Evolutionary conservation across 2,797 vertebrate genomes (phyloP), one percentile per base, ranked within the genome.

Genomic region (Neosilurus mollespiculum): DNA sequence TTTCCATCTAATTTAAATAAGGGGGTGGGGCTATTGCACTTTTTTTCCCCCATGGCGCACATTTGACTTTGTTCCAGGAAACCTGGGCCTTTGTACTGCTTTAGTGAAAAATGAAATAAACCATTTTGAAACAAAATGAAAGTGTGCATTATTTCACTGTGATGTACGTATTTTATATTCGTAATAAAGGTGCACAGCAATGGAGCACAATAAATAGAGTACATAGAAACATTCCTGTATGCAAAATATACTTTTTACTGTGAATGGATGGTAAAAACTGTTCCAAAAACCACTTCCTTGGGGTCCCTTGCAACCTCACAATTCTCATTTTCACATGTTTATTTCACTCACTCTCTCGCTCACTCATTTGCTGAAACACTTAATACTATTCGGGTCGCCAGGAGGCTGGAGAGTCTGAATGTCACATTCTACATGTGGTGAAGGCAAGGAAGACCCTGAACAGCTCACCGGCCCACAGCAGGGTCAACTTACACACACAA

Each of bases 21-120:
- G 91, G 92, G 89, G 92, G 92, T 90, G 89, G 90, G 92, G 92
- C 90, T 93, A 93, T 93, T 95, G 94, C 94, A 95, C 94, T 94
- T 95, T 95, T 92, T 18, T 18, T 56, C 8, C 51, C 61, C 92
- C 92, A 94, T 88, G 89, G 92, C 89, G 92, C 90, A 93, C 90
- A 91, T 93, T 90, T 91, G 91, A 94, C 88, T 91, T 91, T 91
- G 89, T 92, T 84, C 86, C 88, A 78, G 70, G 91, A 93, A 87
- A 92, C 90, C 91, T 90, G 84, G 83, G 91, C 90, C 89, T 93
- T 81, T 94, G 91, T 91, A 92, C 93, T 92, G 92, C 93, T 95
- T 94, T 87, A 93, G 88, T 91, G 92, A 90, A 91, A 91, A 91
- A 93, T 83, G 76, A 90, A 94, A 94, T 93, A 94, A 92, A 91